phyloP scores from a whole-genome alignment of 2,113 vertebrate genomes.

The Malurus melanocephalus region DNA sequence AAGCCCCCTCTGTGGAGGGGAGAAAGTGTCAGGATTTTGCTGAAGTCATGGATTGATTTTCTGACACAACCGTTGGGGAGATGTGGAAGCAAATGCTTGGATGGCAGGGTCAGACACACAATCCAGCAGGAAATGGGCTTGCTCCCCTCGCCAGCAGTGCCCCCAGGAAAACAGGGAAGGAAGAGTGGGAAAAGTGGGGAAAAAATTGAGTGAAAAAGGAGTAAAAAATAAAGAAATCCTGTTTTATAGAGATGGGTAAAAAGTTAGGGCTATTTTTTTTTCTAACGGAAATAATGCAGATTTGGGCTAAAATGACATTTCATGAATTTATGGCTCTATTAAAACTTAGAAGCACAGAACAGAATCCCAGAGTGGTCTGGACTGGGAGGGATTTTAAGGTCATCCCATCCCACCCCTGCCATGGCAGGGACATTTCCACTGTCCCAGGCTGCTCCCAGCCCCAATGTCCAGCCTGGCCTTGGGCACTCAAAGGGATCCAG shows the following conservation, averaged over 20 bases:
- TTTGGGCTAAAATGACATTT: neutral
- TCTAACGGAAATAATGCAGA: neutral
- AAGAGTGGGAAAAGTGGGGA: neutral
- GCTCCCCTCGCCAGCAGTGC: neutral
- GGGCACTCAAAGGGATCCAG: neutral
- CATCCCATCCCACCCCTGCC: rapidly evolving
- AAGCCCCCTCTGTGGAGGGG: slow-evolving; percentile 33
- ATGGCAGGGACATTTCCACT: neutral
- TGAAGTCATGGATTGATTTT: slow-evolving; percentile 88
- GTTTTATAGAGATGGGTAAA: neutral
- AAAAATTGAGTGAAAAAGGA: neutral
- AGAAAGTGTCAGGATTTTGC: slow-evolving; percentile 68
- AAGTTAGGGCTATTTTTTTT: neutral
- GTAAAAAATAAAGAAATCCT: neutral
- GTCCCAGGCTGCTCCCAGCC: neutral
- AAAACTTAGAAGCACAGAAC: neutral
- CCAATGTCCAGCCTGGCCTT: neutral
- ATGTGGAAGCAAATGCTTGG: neutral
- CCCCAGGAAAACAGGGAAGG: neutral
- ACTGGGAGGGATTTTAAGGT: rapidly evolving
- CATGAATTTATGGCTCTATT: neutral
- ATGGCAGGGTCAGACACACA: neutral
- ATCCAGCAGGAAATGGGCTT: neutral
- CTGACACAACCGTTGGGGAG: slow-evolving; percentile 78
- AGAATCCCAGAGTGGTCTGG: neutral